Evolutionary conservation across 1,140 invertebrate genomes (phyloP), one percentile per base, ranked within the genome.

Genomic region (Stegodyphus mimosarum): DNA sequence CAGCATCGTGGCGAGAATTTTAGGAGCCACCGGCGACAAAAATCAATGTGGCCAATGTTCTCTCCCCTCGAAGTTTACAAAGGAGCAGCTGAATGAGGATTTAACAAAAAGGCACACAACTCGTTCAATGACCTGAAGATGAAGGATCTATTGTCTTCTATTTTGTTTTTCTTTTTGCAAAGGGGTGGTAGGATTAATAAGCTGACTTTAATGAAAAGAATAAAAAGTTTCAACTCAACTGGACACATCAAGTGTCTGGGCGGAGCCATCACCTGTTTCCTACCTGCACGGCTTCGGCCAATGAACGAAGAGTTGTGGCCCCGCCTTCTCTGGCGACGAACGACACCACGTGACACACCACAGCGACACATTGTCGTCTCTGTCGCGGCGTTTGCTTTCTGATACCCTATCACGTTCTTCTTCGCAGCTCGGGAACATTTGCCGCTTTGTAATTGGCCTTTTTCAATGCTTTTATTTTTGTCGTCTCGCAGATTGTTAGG

Each of bases 361-460:
- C 70, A 83, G 71, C 80, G 81, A 84, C 81, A 75, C 73, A 55
- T n/a, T 84, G 81, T 84, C 81, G 72, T 83, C 69, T 66, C 51
- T 84, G 81, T 84, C 81, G 63, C 51, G 81, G 49, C 51, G 49
- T 75, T 84, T 66, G 81, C 72, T 69, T 17, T 75, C 69, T 67
- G 69, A 60, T 60, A 50, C 73, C 79, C 79, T 81, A 81, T 81
- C 79, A 81, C 53, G 77, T 71, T 71, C 18, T 33, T 33, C 33
- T 33, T 33, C 33, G 33, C 33, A 33, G 33, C 33, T 33, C 33
- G 33, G 33, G 33, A 33, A 33, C 33, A 33, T 33, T 33, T 33
- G 33, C 33, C 33, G 17, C 64, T 48, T 15, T 60, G 17, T 6
- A 17, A 67, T 49, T 67, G 50, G 49, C 49, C 49, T 33, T 33